These are phyloP conservation scores for Pipistrellus nathusii DNA, from an alignment of 2,797 vertebrate species.

Conservation along the genomic window DNA sequence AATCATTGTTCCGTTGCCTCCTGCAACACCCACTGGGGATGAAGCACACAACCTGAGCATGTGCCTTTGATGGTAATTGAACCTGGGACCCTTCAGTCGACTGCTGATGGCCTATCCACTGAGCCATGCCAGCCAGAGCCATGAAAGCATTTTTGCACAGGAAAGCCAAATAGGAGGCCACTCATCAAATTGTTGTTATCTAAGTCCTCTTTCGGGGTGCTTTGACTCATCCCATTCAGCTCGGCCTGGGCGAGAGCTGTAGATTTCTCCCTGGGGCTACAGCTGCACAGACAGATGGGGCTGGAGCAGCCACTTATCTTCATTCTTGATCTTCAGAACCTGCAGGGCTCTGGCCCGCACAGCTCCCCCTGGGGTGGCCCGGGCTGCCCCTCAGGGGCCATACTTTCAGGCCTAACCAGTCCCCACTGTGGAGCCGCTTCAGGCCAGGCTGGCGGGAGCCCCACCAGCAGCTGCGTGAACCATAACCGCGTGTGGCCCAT, in stretches of 20 bases:
- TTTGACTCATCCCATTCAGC: conserved; percentile 68
- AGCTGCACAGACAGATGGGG: conserved; percentile 7
- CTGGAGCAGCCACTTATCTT: conserved; percentile 19
- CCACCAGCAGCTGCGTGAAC: conserved; percentile 60
- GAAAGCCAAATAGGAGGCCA: conserved; percentile 46
- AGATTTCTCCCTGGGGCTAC: conserved; percentile 69
- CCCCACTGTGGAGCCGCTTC: conserved; percentile 19
- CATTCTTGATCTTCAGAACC: not conserved
- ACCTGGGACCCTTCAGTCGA: no score
- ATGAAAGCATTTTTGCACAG: conserved; percentile 27
- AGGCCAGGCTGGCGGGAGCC: conserved; percentile 55
- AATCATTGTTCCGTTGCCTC: no score
- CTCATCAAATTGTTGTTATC: conserved; percentile 66
- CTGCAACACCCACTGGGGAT: no score
- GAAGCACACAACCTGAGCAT: no score
- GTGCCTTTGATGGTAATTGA: no score
- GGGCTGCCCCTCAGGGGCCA: not conserved
- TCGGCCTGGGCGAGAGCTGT: conserved; percentile 68
- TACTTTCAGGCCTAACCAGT: conserved; percentile 64
- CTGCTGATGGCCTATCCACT: no score
- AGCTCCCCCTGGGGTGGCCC: conserved; percentile 31
- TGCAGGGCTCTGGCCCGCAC: not conserved
- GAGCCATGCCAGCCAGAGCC: not conserved
- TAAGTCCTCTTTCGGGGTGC: conserved; percentile 70
- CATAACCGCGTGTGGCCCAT: conserved; percentile 68